Percentiles rank a stretch among this genome's conserved stretches.
phyloP scores from a whole-genome alignment of 2,797 vertebrate species.

The Squalus acanthias region DNA sequence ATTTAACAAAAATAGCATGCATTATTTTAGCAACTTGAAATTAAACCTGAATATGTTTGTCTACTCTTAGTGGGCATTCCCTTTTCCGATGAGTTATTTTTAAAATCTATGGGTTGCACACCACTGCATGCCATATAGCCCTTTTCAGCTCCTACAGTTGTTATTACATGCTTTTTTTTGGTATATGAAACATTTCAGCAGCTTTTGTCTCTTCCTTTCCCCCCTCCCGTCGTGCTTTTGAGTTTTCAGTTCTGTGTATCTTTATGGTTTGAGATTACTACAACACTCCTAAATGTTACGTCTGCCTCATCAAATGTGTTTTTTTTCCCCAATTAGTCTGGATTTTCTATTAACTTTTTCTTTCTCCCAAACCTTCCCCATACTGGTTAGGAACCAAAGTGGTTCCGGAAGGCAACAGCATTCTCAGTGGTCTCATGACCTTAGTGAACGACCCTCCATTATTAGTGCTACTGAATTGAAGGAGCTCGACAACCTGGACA shows the following conservation, averaged over 20 bases:
- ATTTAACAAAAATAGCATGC: neutral
- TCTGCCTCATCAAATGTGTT: neutral
- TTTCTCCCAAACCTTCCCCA: neutral
- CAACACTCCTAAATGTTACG: neutral
- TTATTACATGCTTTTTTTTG: neutral
- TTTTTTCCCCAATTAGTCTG: neutral
- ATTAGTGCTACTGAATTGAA: constrained; percentile 94
- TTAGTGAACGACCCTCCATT: constrained; percentile 83
- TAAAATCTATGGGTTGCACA: neutral
- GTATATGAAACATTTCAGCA: neutral
- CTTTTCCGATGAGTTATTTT: neutral
- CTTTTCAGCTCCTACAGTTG: neutral
- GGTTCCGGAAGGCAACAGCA: constrained; percentile 61
- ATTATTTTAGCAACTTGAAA: neutral
- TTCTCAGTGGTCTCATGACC: constrained; percentile 73
- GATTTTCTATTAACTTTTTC: neutral
- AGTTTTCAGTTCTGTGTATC: neutral
- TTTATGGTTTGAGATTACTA: neutral
- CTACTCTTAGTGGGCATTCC: neutral
- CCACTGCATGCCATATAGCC: neutral
- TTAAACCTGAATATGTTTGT: neutral
- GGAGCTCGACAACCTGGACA: constrained; percentile 93
- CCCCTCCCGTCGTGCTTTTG: neutral
- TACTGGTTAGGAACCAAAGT: constrained; percentile 63
- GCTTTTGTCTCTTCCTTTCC: neutral